Evolutionary conservation across 2,797 vertebrate genomes (phyloP).

Genomic region (Mycteria americana): DNA sequence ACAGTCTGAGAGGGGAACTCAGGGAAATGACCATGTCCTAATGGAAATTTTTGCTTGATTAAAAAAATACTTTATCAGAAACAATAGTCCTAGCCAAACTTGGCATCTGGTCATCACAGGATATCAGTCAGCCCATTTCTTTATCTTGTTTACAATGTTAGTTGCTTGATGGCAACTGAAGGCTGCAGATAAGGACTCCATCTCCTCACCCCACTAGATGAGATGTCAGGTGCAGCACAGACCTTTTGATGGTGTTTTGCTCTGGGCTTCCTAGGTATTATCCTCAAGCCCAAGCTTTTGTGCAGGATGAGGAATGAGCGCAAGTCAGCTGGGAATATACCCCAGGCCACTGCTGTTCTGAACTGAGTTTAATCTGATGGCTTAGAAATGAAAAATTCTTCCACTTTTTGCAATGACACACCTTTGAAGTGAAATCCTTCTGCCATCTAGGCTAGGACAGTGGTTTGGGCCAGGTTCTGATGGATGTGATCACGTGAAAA

Average conservation of each 20-base stretch:
- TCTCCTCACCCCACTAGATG: neutral
- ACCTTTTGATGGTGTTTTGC: neutral
- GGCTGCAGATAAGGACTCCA: neutral
- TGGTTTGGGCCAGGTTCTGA: neutral
- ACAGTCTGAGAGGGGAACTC: neutral
- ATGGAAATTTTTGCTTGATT: neutral
- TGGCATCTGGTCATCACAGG: accelerated
- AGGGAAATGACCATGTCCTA: neutral
- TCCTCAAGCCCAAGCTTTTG: neutral
- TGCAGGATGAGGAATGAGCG: neutral
- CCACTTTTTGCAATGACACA: neutral
- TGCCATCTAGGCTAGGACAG: neutral
- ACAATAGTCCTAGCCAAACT: neutral
- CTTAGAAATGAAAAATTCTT: neutral
- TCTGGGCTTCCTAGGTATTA: neutral
- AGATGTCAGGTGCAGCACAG: neutral
- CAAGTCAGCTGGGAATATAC: neutral
- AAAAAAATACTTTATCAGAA: neutral
- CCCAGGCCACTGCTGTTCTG: neutral
- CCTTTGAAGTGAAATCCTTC: neutral
- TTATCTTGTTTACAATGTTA: neutral
- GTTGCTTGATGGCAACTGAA: neutral
- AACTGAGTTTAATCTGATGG: neutral
- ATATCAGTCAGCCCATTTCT: neutral
- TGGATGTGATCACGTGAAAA: neutral